phyloP scores from a whole-genome alignment of 1,140 invertebrate genomes.

The Papilio helenus region DNA sequence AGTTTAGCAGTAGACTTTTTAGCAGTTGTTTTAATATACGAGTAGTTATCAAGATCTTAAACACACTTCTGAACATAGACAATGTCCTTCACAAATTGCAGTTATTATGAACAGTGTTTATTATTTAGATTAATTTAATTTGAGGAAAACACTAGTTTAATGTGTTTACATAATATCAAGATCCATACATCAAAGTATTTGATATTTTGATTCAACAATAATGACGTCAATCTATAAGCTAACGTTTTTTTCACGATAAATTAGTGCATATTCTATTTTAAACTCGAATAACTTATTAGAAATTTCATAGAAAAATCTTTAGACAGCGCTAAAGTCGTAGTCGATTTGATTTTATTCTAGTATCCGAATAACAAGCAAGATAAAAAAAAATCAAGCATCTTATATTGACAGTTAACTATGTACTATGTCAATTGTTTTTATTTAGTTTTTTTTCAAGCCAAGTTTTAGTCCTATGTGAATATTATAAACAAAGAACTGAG shows the following conservation, averaged over 20 bases:
- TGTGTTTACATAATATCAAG: neutral
- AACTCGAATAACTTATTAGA: neutral
- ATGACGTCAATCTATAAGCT: slow-evolving; percentile 4
- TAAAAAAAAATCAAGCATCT: neutral
- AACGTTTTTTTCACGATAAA: neutral
- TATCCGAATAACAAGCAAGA: too few relatives aligned
- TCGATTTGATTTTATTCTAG: neutral
- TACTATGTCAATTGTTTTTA: neutral
- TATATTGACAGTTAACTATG: neutral
- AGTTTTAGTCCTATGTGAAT: neutral
- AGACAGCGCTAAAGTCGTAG: neutral
- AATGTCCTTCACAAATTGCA: too few relatives aligned
- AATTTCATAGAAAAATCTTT: neutral
- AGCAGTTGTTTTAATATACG: neutral
- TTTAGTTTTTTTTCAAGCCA: neutral
- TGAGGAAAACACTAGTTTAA: neutral
- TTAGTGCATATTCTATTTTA: neutral
- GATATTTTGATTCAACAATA: neutral
- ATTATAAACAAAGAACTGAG: neutral
- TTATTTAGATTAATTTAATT: neutral
- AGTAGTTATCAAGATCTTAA: too few relatives aligned
- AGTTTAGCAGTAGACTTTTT: too few relatives aligned
- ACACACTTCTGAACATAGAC: too few relatives aligned
- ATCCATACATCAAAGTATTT: slow-evolving; percentile 13
- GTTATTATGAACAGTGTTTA: neutral